Evolutionary conservation across 2,888 invertebrate species (phyloP).

Genomic region (Phyto melanocephala): DNA sequence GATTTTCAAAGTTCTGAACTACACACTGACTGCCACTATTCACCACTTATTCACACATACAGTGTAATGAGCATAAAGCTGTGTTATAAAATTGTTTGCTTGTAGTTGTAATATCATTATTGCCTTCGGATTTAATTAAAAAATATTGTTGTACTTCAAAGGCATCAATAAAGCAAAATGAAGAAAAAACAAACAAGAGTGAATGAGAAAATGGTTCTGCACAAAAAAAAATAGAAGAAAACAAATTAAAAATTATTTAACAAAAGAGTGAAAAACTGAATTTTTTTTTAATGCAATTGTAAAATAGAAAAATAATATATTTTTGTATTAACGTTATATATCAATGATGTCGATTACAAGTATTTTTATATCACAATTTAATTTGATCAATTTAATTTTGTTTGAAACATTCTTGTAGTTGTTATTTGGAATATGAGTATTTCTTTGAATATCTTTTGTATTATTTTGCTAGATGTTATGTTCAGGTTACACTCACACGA

Average conservation of each 20-base stretch:
- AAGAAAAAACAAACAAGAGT: conserved; percentile 1
- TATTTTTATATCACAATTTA: too few relatives aligned
- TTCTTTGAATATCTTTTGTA: too few relatives aligned
- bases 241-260: conserved; percentile 37
- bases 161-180: conserved; percentile 52
- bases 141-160: conserved; percentile 61
- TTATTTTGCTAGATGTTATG: too few relatives aligned
- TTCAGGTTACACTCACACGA: too few relatives aligned
- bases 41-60: background rate
- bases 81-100: background rate
- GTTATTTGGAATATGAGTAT: too few relatives aligned
- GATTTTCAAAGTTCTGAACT: too few relatives aligned
- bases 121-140: conserved; percentile 66
- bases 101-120: conserved; percentile 18
- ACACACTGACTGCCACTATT: too few relatives aligned
- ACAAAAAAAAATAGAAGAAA: background rate
- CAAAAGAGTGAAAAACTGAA: background rate
- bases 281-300: background rate
- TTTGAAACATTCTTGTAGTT: too few relatives aligned
- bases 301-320: background rate
- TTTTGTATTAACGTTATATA: too few relatives aligned
- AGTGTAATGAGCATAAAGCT: background rate
- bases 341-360: too few relatives aligned
- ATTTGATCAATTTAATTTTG: too few relatives aligned
- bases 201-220: background rate